phyloP scores from a whole-genome alignment of 2,797 vertebrate species.

The Taenioides sp. region DNA sequence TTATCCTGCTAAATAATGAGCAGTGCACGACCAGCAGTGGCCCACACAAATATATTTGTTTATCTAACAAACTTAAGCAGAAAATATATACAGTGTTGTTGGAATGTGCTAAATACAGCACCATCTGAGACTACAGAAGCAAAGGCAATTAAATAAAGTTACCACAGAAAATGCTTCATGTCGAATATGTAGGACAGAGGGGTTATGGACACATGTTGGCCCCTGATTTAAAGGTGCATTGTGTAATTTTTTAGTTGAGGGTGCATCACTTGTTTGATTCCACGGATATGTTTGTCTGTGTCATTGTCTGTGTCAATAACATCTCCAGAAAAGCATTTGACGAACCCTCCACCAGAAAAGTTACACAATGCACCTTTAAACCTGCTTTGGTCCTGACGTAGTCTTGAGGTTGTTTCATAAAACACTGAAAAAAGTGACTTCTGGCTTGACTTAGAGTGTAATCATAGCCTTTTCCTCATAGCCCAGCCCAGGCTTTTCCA shows the following conservation, averaged over 20 bases:
- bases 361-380: no score
- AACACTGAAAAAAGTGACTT: neutral
- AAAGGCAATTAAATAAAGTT: neutral
- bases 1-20: neutral
- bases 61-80: neutral
- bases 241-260: no score
- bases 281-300: no score
- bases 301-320: no score
- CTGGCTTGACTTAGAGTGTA: neutral
- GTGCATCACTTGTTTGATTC: no score
- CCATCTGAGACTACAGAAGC: neutral
- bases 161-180: neutral
- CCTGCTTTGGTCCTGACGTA: neutral
- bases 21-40: neutral
- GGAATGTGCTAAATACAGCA: neutral
- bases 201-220: neutral
- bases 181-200: neutral
- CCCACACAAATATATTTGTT: neutral
- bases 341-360: no score
- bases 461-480: neutral
- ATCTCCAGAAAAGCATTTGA: no score
- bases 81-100: constrained; percentile 4
- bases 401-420: neutral
- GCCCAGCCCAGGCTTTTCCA: neutral
- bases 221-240: no score